Base-by-base conservation (phyloP, 37 sponge, comb jelly and placozoan genomes). In the Geodia barretti region DNA sequence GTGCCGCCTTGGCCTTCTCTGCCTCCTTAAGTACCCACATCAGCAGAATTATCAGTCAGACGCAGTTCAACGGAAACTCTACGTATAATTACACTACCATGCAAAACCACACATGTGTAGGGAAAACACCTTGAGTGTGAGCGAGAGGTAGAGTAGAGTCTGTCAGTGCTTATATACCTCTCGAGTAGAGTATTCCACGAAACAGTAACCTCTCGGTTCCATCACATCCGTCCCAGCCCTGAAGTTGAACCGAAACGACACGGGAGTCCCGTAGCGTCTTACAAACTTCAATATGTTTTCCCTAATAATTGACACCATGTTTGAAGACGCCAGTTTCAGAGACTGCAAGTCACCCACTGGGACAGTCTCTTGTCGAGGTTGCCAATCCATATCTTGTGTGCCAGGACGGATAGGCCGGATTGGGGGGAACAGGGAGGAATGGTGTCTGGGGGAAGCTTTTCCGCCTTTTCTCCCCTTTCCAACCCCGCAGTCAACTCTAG, bases 341-440 rank as follows among this genome's bases (percentile, higher is more conserved):
- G 7, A 71, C 30, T 71, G 38, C 4, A 5, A 33, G 7, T 38
- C 4, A 67, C 90, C 82, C 62, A 93, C 93, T 82, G 75, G 8
- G 89, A 85, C n/a, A 93, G 79, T 26, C 93, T 74, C 62, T 89
- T 93, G 79, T 93, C 93, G 20, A 93, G 69, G 31, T 93, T 85
- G 7, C 93, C 93, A 62, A 93, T 81, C 93, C 93, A 93, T 24
- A 93, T 73, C 60, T 93, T 93, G 76, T 93, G 93, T 26, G 90
- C 86, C 24, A 78, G 90, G 72, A 93, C 86, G 29, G 93, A 83
- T 23, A 92, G 37, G 2, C 93, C 93, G 37, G 77, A 75, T 17
- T 68, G 40, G 25, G 93, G 93, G 31, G 62, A 67, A 35, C 77
- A 24, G 28, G 93, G 89, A 1, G 93, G 93, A 1, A 93, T 36